Conservation (phyloP, 2,888 invertebrate genomes). For the Leptodirus hochenwartii region DNA sequence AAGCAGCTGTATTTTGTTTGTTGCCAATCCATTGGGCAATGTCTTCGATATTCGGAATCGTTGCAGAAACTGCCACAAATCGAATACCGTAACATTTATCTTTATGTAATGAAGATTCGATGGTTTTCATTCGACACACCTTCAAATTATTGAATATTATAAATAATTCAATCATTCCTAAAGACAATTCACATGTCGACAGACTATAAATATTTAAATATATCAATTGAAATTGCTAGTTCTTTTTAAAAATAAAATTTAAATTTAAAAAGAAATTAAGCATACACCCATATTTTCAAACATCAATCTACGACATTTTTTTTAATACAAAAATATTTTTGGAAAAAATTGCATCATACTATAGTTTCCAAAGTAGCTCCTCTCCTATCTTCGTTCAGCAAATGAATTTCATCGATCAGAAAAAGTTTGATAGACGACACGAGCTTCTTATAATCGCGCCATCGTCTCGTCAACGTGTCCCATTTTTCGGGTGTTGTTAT, state of each 20-base stretch:
- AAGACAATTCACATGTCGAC: too few relatives aligned
- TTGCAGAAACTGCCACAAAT: conserved; percentile 63
- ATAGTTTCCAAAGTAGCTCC: conserved; percentile 66
- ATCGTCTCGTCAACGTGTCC: conserved; percentile 61
- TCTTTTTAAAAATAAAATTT: conserved; percentile 1
- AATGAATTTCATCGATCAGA: conserved; percentile 62
- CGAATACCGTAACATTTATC: conserved; percentile 23
- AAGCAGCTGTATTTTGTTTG: too few relatives aligned
- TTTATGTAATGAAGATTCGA: conserved; percentile 26
- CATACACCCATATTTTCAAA: too few relatives aligned
- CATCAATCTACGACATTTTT: too few relatives aligned
- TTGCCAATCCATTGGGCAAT: conserved; percentile 53
- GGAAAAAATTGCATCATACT: conserved; percentile 22
- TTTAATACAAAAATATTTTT: not conserved
- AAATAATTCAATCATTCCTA: too few relatives aligned
- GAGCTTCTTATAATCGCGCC: conserved; percentile 45
- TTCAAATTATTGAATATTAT: conserved; percentile 12
- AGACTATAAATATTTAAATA: too few relatives aligned
- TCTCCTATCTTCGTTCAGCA: conserved; percentile 48
- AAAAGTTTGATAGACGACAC: conserved; percentile 46
- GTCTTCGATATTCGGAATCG: conserved; percentile 60
- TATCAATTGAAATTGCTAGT: conserved; percentile 3
- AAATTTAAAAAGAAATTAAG: not conserved
- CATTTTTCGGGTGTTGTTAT: conserved; percentile 75
- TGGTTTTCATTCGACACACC: conserved; percentile 55